These are phyloP conservation scores for Drosophila elegans DNA, from an alignment of 1,140 invertebrate genomes.

Conservation along the genomic window DNA sequence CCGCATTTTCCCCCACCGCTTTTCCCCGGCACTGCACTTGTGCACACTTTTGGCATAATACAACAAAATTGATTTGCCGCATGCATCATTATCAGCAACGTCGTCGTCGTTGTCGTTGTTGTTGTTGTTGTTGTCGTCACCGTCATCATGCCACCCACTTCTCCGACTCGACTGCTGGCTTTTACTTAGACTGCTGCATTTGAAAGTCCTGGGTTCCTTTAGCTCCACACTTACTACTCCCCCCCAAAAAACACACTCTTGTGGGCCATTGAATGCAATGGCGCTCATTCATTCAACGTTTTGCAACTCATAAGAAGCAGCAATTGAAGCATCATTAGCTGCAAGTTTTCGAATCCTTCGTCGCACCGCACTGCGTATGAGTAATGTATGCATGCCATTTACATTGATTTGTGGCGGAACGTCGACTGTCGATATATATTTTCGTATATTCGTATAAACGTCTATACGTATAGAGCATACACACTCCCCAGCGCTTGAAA, in stretches of 20 bases:
- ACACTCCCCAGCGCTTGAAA: constrained; percentile 20
- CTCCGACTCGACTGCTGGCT: constrained; percentile 35
- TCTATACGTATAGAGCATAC: background rate
- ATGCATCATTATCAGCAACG: constrained; percentile 79
- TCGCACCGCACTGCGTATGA: constrained; percentile 62
- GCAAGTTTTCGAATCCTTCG: constrained; percentile 60
- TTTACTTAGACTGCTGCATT: constrained; percentile 56
- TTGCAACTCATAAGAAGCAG: constrained; percentile 81
- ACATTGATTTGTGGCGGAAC: constrained; percentile 71
- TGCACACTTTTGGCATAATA: constrained; percentile 81
- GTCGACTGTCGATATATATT: constrained; percentile 16
- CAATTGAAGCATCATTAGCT: constrained; percentile 82
- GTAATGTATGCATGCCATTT: constrained; percentile 80
- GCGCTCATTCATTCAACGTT: constrained; percentile 79
- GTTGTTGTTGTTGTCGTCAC: background rate
- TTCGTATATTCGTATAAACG: background rate
- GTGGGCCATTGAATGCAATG: constrained; percentile 73
- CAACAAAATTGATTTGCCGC: constrained; percentile 80
- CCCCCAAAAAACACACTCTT: constrained; percentile 27
- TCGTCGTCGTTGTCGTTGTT: background rate
- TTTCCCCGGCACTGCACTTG: constrained; percentile 21
- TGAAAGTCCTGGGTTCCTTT: constrained; percentile 38
- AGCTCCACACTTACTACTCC: background rate
- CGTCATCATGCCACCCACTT: constrained; percentile 12
- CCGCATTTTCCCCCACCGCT: constrained; percentile 27